Evolutionary conservation across 2,113 vertebrate species (phyloP).

Genomic region (Melanotaenia duboulayi): DNA sequence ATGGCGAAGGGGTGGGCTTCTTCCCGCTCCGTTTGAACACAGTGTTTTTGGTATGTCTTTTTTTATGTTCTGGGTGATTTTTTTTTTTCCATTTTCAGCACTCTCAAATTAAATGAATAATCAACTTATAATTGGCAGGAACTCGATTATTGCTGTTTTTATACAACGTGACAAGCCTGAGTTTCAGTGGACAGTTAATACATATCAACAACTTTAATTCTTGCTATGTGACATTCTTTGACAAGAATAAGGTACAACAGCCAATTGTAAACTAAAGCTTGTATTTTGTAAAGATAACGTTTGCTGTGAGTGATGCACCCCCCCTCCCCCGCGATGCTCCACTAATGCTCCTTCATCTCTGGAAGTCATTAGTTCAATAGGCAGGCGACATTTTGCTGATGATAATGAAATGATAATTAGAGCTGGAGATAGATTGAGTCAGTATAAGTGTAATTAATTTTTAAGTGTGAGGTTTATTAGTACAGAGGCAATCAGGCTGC

Average conservation of each 20-base stretch:
- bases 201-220: background rate
- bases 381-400: constrained; percentile 67
- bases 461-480: constrained; percentile 78
- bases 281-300: background rate
- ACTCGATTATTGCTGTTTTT: background rate
- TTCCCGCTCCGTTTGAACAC: too few relatives aligned
- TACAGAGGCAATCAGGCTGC: constrained; percentile 76
- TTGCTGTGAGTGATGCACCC: background rate
- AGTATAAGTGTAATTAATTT: constrained; percentile 82
- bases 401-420: constrained; percentile 76
- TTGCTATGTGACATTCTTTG: background rate
- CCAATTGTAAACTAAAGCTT: background rate
- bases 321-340: constrained; percentile 3
- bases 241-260: background rate
- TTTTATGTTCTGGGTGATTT: too few relatives aligned
- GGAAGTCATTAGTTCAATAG: constrained; percentile 61
- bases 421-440: constrained; percentile 75
- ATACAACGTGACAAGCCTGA: background rate
- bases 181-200: background rate
- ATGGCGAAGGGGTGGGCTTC: too few relatives aligned
- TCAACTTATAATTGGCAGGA: background rate
- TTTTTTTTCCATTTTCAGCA: too few relatives aligned
- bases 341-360: constrained; percentile 37
- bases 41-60: too few relatives aligned
- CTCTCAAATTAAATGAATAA: too few relatives aligned